Conservation (phyloP, 1,140 invertebrate species). For the Musca domestica region DNA sequence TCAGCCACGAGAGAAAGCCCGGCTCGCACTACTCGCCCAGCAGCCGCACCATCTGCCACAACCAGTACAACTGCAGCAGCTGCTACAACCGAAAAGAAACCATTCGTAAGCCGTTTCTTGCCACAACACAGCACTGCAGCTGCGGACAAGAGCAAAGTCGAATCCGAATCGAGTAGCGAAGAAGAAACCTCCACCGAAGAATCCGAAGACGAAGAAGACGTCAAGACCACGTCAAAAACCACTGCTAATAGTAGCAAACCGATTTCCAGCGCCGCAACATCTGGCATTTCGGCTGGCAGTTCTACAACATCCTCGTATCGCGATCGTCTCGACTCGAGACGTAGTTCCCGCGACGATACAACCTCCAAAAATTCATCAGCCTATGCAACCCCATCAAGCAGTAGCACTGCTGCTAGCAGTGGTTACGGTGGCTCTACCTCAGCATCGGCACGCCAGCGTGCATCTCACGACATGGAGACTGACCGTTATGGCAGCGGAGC, state of each 20-base stretch:
- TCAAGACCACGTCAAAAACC: conserved; percentile 56
- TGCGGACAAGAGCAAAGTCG: conserved; percentile 59
- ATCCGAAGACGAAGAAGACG: conserved; percentile 61
- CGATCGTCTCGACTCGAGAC: conserved; percentile 45
- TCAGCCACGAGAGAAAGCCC: conserved; percentile 34
- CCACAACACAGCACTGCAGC: conserved; percentile 60
- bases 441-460: conserved; percentile 56
- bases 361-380: conserved; percentile 31
- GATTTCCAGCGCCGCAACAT: conserved; percentile 39
- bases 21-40: conserved; percentile 28
- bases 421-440: conserved; percentile 36
- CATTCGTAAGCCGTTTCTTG: conserved; percentile 81
- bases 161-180: conserved; percentile 72
- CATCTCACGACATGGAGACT: conserved; percentile 59
- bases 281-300: conserved; percentile 34
- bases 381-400: conserved; percentile 44
- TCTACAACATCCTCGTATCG: conserved; percentile 35
- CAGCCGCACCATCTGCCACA: conserved; percentile 34
- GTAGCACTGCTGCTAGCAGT: conserved; percentile 39
- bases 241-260: conserved; percentile 31
- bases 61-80: conserved; percentile 28
- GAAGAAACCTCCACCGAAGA: conserved; percentile 71
- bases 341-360: conserved; percentile 47
- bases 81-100: conserved; percentile 57
- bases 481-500: conserved; percentile 56